phyloP scores from a whole-genome alignment of 2,113 vertebrate species.

The Triplophysa dalaica region DNA sequence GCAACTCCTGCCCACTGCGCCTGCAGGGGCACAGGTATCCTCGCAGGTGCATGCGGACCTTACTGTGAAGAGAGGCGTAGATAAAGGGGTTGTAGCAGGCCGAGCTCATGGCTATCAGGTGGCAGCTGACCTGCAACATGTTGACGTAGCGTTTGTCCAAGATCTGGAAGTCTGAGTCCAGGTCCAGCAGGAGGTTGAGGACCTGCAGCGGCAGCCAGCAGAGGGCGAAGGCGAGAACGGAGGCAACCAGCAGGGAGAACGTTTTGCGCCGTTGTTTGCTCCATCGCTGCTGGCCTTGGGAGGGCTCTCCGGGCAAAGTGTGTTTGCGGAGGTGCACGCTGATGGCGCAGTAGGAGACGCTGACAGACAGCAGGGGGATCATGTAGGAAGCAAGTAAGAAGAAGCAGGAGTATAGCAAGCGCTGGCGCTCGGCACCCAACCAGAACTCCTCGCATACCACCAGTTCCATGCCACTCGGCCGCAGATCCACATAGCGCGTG shows the following conservation, averaged over 20 bases:
- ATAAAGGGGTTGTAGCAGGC: slow-evolving; percentile 82
- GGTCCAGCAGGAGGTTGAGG: slow-evolving; percentile 76
- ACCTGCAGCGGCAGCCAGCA: slow-evolving; percentile 80
- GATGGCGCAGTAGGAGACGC: slow-evolving; percentile 78
- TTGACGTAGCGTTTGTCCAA: slow-evolving; percentile 76
- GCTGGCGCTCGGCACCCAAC: slow-evolving; percentile 64
- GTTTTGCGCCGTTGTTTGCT: slow-evolving; percentile 72
- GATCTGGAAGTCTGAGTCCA: slow-evolving; percentile 75
- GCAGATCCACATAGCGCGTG: slow-evolving; percentile 71
- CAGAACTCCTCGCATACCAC: slow-evolving; percentile 80
- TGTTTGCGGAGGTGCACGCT: slow-evolving; percentile 69
- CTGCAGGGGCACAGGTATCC: slow-evolving; percentile 66
- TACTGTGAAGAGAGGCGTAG: slow-evolving; percentile 80
- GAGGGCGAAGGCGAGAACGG: slow-evolving; percentile 76
- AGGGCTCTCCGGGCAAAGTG: slow-evolving; percentile 67
- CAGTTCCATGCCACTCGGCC: slow-evolving; percentile 69
- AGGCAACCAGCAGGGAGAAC: slow-evolving; percentile 74
- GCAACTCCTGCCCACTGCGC: slow-evolving; percentile 50
- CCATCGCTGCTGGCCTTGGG: slow-evolving; percentile 69
- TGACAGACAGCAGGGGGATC: slow-evolving; percentile 77
- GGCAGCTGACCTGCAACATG: slow-evolving; percentile 75
- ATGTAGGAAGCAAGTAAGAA: slow-evolving; percentile 75
- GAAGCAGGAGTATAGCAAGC: slow-evolving; percentile 76
- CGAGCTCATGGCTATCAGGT: slow-evolving; percentile 79
- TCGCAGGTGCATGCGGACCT: slow-evolving; percentile 73